Base-by-base conservation (phyloP, 2,888 invertebrate species). In the Volucella inanis region DNA sequence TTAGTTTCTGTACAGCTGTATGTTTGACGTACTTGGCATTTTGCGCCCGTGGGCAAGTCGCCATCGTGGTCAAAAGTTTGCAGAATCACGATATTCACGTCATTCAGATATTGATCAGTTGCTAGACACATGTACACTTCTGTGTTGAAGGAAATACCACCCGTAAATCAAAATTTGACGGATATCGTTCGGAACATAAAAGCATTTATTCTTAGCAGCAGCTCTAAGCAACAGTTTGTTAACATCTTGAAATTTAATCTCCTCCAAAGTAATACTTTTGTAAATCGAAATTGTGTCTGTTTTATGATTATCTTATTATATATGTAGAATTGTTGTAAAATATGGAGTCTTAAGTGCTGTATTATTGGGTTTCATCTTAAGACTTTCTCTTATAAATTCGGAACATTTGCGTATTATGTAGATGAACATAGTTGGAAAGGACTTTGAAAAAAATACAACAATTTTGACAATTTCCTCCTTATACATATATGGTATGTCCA, bases 11-110 rank as follows among this genome's bases (percentile, higher is more conserved):
- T 0, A 97, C 96, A 6, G 97, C 94, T 4, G 95, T 94, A 87
- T 96, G 92, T 87, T 93, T 94, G 31, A 94, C 93, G 87, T 96
- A 95, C 87, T 95, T 94, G 90, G 94, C 94, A 89, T 96, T 96
- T 52, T 93, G 93, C 3, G 94, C 87, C 8, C 88, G 83, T 68
- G 90, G 89, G 0, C 95, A 95, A 41, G 95, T 94, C 50, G 95
- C 95, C 89, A 96, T 95, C 72, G 97, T 97, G 2, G 98, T 98
- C 54, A 99, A 93, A 79, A 98, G 94, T 91, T 97, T 98, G 91
- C 98, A 99, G 95, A 79, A 98, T 91, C 59, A 96, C 99, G 88
- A 99, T 98, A 76, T 99, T 98, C 88, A 97, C 97, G 93, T 99
- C 99, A 92, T 99, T 99, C 75, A 99, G 93, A 93, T 98, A 99